Evolutionary conservation across 2,797 vertebrate species (phyloP), one percentile per base, ranked within the genome.

Genomic region (Pangasius macronema): DNA sequence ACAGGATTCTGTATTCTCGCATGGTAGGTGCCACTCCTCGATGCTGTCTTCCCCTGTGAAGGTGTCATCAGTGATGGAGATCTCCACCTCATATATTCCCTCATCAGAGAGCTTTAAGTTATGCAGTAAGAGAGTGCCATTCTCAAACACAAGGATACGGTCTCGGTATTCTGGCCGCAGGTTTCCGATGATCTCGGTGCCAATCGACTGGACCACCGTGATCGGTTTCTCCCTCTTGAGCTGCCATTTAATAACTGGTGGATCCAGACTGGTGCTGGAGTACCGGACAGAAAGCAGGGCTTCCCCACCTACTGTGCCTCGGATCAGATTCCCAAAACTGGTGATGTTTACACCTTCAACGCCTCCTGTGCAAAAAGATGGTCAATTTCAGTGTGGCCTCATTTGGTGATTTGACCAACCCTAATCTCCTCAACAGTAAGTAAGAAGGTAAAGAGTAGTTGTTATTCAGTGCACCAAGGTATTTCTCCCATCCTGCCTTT

Each of bases 221-320:
- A 98, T 93, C 0, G 97, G 95, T 79, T 99, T 98, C 91, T 99
- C 97, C n/a, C 96, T 92, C 92, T 96, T 96, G 87, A 99, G 95
- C 92, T 98, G 97, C 98, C 98, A 99, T 94, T 97, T 99, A 89
- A 99, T 97, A 90, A 99, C 98, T 0, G 98, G 98, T 51, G 94
- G 95, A 94, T 99, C 98, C 0, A 92, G 90, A 89, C 98, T 99
- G 91, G 95, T 95, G 87, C 97, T 99, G 89, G 93, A 95, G 89
- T 98, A 99, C 85, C 94, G 95, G 82, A 99, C 97, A 0, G 98
- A 99, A 10, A 99, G 95, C 86, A 99, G 93, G 2, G 97, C 98
- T 0, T 97, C 96, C 2, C 97, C 97, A 20, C 98, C 98, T 0
- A 95, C 93, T 0, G 94, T 95, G 30, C 97, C 97, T 0, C 95